These are phyloP conservation scores for Corythucha ciliata DNA, from an alignment of 2,888 invertebrate species.

Conservation along the genomic window DNA sequence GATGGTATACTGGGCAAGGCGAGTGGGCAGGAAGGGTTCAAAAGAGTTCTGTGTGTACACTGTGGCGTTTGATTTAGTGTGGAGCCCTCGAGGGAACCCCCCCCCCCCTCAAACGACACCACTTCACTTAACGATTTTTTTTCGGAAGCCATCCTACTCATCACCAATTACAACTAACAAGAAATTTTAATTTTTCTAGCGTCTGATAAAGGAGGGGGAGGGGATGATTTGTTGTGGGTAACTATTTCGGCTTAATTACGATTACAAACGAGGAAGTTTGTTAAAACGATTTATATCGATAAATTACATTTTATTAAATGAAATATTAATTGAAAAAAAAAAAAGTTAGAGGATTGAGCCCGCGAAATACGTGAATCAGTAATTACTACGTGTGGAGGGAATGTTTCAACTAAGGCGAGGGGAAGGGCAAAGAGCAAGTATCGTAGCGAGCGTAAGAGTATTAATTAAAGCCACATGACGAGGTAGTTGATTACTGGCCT, in stretches of 20 bases:
- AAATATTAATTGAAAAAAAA: background rate
- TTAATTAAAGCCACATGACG: slow-evolving; percentile 2
- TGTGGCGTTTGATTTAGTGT: too few species aligned
- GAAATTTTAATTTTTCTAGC: too few species aligned
- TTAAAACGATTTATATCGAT: background rate
- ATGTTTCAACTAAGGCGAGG: too few species aligned
- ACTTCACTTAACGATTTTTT: too few species aligned
- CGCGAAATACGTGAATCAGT: background rate
- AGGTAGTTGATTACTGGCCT: background rate
- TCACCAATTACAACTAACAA: too few species aligned
- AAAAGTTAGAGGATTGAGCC: background rate
- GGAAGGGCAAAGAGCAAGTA: background rate
- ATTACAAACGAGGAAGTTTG: background rate
- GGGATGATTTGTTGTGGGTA: background rate
- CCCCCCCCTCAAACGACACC: too few species aligned
- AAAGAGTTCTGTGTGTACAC: too few species aligned
- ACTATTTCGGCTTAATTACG: background rate
- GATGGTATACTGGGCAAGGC: too few species aligned
- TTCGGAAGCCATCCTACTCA: too few species aligned
- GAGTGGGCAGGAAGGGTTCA: too few species aligned
- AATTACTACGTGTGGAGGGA: background rate
- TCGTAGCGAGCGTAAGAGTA: background rate
- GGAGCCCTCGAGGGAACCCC: too few species aligned
- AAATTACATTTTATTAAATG: background rate
- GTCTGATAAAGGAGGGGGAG: background rate